Conservation (phyloP, 2,113 vertebrate species). For the Aramus guarauna region DNA sequence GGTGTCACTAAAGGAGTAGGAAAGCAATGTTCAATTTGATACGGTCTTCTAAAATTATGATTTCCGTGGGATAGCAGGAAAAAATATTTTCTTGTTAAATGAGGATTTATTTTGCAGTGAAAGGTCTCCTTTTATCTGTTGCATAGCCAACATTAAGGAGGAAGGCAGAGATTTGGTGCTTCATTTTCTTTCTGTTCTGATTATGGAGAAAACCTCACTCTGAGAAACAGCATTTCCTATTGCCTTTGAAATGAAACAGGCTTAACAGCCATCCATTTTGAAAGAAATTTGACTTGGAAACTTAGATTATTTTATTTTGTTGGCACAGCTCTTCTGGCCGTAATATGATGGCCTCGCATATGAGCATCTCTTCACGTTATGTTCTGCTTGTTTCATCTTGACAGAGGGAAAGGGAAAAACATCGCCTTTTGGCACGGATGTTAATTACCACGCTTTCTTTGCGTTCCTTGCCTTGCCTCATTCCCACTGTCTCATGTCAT, state of each 20-base stretch:
- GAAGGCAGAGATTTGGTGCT: neutral
- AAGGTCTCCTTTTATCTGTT: neutral
- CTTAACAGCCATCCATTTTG: neutral
- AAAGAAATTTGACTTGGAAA: neutral
- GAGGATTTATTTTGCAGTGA: neutral
- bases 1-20: neutral
- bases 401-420: neutral
- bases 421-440: accelerated
- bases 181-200: neutral
- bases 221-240: neutral
- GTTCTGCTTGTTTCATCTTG: neutral
- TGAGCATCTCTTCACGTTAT: accelerated
- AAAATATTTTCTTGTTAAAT: neutral
- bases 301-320: neutral
- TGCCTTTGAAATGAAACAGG: neutral
- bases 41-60: neutral
- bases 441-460: neutral
- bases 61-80: neutral
- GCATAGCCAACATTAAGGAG: neutral
- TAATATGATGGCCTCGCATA: accelerated
- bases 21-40: neutral
- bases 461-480: neutral
- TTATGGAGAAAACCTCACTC: neutral
- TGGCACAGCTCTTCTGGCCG: neutral
- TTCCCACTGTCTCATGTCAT: neutral